Evolutionary conservation across 2,113 vertebrate species (phyloP).

Genomic region (Montifringilla adamsi): DNA sequence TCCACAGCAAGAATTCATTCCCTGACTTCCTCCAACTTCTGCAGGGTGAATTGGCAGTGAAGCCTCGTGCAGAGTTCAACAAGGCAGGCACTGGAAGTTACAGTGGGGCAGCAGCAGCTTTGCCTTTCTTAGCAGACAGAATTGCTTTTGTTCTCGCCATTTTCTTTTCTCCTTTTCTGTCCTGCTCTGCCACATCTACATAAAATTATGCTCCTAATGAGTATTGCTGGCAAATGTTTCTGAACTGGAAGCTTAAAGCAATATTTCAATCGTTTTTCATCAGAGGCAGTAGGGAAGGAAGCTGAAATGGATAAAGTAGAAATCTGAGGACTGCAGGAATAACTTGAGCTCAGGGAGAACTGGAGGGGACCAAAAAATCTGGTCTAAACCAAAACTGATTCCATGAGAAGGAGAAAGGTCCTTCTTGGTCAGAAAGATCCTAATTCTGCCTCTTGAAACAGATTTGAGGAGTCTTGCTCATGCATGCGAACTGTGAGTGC

Average conservation of each 20-base stretch:
- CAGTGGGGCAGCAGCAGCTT: background rate
- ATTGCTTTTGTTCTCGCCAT: background rate
- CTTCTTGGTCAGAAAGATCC: background rate
- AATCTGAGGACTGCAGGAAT: background rate
- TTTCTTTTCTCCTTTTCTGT: background rate
- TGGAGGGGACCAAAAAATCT: background rate
- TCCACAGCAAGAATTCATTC: background rate
- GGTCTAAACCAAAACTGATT: background rate
- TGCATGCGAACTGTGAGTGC: fast-evolving
- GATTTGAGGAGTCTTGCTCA: background rate
- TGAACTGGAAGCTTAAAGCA: background rate
- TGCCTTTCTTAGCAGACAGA: background rate
- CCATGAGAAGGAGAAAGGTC: background rate
- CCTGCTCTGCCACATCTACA: background rate
- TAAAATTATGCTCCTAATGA: background rate
- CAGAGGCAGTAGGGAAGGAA: background rate
- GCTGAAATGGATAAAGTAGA: background rate
- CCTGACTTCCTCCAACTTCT: background rate
- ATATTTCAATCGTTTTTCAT: background rate
- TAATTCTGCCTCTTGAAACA: background rate
- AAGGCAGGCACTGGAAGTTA: background rate
- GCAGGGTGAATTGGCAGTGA: background rate
- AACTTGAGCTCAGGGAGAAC: background rate
- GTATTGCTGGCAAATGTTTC: background rate
- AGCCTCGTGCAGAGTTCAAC: background rate